Evolutionary conservation across 92 coral and sea anemone genomes (phyloP).

Genomic region (Bergia puertoricense): DNA sequence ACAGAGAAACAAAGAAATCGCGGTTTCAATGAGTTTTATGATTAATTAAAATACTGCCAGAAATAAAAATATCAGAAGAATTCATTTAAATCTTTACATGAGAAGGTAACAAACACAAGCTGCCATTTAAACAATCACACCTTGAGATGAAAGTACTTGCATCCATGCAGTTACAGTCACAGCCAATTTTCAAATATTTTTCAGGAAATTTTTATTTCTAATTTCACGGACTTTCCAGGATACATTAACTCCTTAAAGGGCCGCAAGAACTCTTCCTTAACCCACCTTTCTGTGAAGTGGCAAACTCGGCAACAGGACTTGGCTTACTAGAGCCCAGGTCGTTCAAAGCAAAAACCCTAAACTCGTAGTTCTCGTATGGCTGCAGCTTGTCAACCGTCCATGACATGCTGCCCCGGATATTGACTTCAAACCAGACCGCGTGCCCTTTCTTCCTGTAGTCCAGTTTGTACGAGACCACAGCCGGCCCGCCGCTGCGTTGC

Average conservation of each 20-base stretch:
- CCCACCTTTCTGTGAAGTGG: conserved; percentile 80
- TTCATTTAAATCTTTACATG: not conserved
- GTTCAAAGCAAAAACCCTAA: conserved; percentile 82
- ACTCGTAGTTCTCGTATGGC: conserved; percentile 75
- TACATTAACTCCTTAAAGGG: not conserved
- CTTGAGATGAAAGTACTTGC: not conserved
- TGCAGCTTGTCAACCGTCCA: conserved; percentile 51
- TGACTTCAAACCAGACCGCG: conserved; percentile 56
- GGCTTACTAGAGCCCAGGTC: conserved; percentile 75
- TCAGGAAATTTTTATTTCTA: too few relatives aligned
- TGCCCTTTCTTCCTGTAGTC: conserved; percentile 64
- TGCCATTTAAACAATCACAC: not conserved
- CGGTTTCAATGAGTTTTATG: not conserved
- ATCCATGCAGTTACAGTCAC: too few relatives aligned
- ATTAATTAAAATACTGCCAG: not conserved
- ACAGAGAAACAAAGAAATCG: not conserved
- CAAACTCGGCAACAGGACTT: conserved; percentile 73
- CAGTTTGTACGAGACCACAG: conserved; percentile 66
- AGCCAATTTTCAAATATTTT: too few relatives aligned
- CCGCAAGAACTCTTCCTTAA: not conserved
- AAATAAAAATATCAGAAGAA: not conserved
- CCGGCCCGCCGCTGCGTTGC: conserved; percentile 71
- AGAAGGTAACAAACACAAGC: not conserved
- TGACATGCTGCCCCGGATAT: conserved; percentile 68
- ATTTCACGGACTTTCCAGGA: too few relatives aligned